Base-by-base conservation (phyloP, 2,888 invertebrate genomes). In the Erebia ligea region DNA sequence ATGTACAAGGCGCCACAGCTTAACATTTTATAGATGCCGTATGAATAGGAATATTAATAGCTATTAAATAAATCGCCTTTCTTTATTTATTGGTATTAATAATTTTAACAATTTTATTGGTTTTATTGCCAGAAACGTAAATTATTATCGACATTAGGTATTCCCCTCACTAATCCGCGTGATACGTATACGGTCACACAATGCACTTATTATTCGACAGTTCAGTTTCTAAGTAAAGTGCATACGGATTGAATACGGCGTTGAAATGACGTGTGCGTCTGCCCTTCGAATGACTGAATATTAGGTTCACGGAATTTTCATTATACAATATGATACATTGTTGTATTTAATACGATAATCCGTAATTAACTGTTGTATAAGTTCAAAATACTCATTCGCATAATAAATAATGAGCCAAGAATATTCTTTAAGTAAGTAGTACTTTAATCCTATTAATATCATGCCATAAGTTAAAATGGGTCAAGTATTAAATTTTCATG, bases 171-270 rank as follows among this genome's bases (percentile, higher is more conserved):
- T 92, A 92, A 92, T 91, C 91, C 88, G 73, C 75, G 72, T 81
- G 82, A 81, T 86, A 86, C 92, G 84, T 89, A 89, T 92, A 89
- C 86, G 91, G 91, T 84, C 87, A 85, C 89, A 92, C 93, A 92
- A 92, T 92, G 92, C 91, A 91, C 88, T 92, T 92, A 86, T 92
- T 93, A 92, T 92, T 92, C 92, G 91, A 83, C 92, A 88, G 91
- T 90, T 86, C 87, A 80, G 85, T 86, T 92, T 92, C 92, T 92
- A 89, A 91, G 92, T 92, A 92, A 93, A 92, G 82, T 90, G 91
- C 90, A 90, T 88, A 86, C 85, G 84, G 86, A 84, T 85, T 86
- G 86, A 85, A 87, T 88, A 83, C 86, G 82, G 82, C 81, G 83
- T 84, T 79, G 82, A 83, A 85, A 86, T 87, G 88, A 87, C 84